Evolutionary conservation across 1,140 invertebrate species (phyloP), one percentile per base, ranked within the genome.

Genomic region (Drosophila lacteicornis): DNA sequence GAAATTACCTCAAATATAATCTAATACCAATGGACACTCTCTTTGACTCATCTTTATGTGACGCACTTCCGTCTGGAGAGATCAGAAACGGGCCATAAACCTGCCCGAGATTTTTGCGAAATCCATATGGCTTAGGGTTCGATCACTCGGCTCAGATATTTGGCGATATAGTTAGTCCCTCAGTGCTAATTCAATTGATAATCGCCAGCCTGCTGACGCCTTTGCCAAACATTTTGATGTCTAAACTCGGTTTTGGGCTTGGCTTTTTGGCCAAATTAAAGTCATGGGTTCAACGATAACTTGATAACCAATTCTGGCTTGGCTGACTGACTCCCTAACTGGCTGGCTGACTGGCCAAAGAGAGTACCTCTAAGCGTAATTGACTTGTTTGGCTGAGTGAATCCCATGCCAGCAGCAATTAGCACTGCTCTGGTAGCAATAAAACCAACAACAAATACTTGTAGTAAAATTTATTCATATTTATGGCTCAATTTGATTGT

Each of bases 401-500:
- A 82, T 82, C 76, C 85, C 83, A 80, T 88, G 80, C 80, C 76
- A 74, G 42, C 58, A 63, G 55, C 84, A 88, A 88, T 88, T 88
- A 88, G 77, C 84, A 88, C 74, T 49, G 40, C 42, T 61, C 42
- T 56, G 61, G 33, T n/a, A 42, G 33, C 51, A 53, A 56, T 43
- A 57, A 46, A 47, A 55, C 61, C 50, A 66, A 50, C 51, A 56
- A 40, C 19, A 56, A 76, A 60, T 50, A 65, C 40, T 56, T 56
- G 53, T 56, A 56, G 53, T 56, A 38, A 56, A 59, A 65, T 75
- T 60, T 69, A 58, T 60, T 46, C 66, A 78, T 61, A 70, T 83
- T 80, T 83, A 83, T 88, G 76, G 70, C 76, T 82, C 53, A 74
- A 87, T 79, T 87, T 90, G 46, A 73, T 38, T 22, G 70, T 70